A percentile compares a stretch with the other conserved stretches of the same genome.
phyloP scores from a whole-genome alignment of 1,140 invertebrate species.

The Cotesia chilonis region DNA sequence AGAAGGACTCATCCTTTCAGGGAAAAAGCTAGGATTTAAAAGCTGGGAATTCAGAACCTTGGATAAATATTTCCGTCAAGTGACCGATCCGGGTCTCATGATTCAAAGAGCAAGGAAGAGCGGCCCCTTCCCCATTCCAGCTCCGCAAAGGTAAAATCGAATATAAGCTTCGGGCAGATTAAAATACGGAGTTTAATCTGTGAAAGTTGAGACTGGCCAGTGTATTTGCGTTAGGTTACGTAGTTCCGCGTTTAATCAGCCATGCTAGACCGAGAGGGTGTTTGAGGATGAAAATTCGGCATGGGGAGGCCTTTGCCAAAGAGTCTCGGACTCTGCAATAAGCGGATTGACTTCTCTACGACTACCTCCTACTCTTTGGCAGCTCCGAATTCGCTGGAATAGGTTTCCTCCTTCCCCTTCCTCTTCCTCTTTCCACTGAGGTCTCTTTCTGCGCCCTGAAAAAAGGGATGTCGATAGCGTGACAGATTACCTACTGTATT shows the following conservation, averaged over 20 bases:
- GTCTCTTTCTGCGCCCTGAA: too few relatives aligned
- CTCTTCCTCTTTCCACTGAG: background rate
- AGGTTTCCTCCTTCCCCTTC: background rate
- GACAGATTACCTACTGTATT: slow-evolving; percentile 64
- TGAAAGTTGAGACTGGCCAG: slow-evolving; percentile 43
- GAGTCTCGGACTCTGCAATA: slow-evolving; percentile 25
- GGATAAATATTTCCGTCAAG: slow-evolving; percentile 66
- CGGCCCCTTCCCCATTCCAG: too few relatives aligned
- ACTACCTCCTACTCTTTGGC: background rate
- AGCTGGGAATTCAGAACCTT: slow-evolving; percentile 45
- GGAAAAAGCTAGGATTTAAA: background rate
- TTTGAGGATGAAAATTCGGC: slow-evolving; percentile 30
- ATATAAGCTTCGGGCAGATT: slow-evolving; percentile 28
- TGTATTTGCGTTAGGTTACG: slow-evolving; percentile 64
- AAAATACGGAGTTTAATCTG: slow-evolving; percentile 23
- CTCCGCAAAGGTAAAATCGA: slow-evolving; percentile 58
- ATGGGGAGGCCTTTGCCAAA: slow-evolving; percentile 17
- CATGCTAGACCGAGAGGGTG: slow-evolving; percentile 52
- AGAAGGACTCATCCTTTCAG: background rate
- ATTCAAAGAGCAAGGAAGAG: slow-evolving; percentile 59
- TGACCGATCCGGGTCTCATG: slow-evolving; percentile 52
- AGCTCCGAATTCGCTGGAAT: background rate
- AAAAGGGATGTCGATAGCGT: slow-evolving; percentile 56
- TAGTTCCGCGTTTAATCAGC: slow-evolving; percentile 66
- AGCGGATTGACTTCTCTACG: slow-evolving; percentile 35